A percentile compares a stretch with the other conserved stretches of the same genome.
Evolutionary conservation across 1,140 invertebrate species (phyloP).

Genomic region (Tribolium castaneum): DNA sequence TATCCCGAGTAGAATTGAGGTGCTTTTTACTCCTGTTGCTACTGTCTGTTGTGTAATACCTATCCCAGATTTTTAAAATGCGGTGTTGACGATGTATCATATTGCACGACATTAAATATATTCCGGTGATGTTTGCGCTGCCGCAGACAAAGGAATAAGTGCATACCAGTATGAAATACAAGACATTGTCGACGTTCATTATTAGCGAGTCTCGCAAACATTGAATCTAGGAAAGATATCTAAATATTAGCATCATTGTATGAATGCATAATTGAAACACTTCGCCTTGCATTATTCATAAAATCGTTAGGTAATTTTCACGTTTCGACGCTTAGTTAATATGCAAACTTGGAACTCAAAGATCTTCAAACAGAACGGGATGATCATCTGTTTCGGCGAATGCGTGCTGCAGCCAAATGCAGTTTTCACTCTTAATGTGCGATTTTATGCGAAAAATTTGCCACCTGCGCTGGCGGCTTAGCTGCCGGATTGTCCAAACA

Average conservation of each 20-base stretch:
- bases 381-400: constrained; percentile 11
- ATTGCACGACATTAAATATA: background rate
- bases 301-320: constrained; percentile 49
- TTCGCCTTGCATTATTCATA: constrained; percentile 49
- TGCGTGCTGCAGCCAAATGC: background rate
- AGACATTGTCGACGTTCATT: constrained; percentile 16
- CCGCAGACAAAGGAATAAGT: constrained; percentile 23
- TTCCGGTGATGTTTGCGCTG: background rate
- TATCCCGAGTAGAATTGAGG: background rate
- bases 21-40: background rate
- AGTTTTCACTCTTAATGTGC: background rate
- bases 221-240: constrained; percentile 16
- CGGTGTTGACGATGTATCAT: background rate
- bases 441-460: background rate
- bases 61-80: constrained; percentile 1
- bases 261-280: constrained; percentile 42
- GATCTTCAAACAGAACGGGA: constrained; percentile 27
- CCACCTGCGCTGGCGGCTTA: constrained; percentile 24
- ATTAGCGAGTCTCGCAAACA: background rate
- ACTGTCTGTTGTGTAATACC: background rate
- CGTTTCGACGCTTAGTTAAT: constrained; percentile 46
- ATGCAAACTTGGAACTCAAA: constrained; percentile 40
- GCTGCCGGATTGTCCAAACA: constrained; percentile 23
- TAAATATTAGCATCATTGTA: constrained; percentile 44
- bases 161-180: constrained; percentile 13